Evolutionary conservation across 2,888 invertebrate genomes (phyloP), one percentile per base, ranked within the genome.

Genomic region (Linyphia triangularis): DNA sequence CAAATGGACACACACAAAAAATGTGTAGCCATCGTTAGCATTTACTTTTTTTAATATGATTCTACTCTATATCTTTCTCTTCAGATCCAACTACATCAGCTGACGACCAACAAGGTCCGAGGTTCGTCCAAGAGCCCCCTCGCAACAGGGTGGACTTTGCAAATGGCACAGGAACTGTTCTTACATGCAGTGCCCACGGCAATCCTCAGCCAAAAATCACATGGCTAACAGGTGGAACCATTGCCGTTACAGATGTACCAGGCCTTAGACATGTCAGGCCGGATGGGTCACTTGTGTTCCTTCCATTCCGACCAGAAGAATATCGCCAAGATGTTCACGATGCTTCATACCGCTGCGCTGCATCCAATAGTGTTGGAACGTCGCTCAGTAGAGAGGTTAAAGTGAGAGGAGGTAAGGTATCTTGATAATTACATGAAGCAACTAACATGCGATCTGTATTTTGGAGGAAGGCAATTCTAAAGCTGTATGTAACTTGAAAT

Each of bases 151-250:
- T 90, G 26, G 90, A 90, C 30, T 90, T 90, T 40, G 72, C 90
- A n/a, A 90, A 90, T 37, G 84, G 89, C 6, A 89, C 90, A 1
- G 90, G 90, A 13, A 85, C 90, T 19, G 89, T 90, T 10, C 70
- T 90, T 2, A 82, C 89, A 3, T 90, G 90, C 82, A 63, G 72
- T 40, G 90, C 89, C 16, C 89, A 89, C 65, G 90, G 90, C 22
- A 83, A 82, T 40, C 90, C 90, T 9, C 73, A 81, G 33, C 90
- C 90, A 1, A 78, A 61, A 30, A 72, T 90, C 22, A 73, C 65
- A 19, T 90, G 90, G 90, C 69, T 88, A 13, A 90, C 85, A 3
- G 78, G 78, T 6, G 90, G 89, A 7, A 89, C 73, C 7, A 67
- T 79, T 1, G 61, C 82, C 13, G 88, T 89, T 4, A 81, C 78